A percentile compares a stretch with the other conserved stretches of the same genome.
Conservation (phyloP, 2,888 invertebrate genomes). For the Orchesellides sinensis region DNA sequence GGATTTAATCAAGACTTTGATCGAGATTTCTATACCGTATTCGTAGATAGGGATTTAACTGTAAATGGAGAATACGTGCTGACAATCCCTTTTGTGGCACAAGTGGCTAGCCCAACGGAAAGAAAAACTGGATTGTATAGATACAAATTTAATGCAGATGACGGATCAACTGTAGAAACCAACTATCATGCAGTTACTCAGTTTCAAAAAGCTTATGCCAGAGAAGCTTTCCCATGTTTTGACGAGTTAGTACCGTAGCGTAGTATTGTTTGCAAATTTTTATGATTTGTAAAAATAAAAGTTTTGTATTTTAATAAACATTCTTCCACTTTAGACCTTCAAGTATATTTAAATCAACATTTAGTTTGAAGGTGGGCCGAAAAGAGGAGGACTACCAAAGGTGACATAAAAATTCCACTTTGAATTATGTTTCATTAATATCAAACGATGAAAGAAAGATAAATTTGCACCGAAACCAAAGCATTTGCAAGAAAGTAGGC, state of each 20-base stretch:
- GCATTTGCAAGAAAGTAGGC: background rate
- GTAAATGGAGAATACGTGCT: constrained; percentile 44
- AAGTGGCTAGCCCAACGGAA: constrained; percentile 20
- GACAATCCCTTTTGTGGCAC: constrained; percentile 51
- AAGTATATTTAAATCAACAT: constrained; percentile 51
- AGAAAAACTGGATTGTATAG: constrained; percentile 44
- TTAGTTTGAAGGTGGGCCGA: constrained; percentile 64
- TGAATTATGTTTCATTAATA: background rate
- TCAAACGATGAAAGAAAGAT: background rate
- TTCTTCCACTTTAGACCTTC: too few relatives aligned
- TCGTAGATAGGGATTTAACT: constrained; percentile 24
- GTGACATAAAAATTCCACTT: constrained; percentile 16
- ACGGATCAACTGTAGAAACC: background rate
- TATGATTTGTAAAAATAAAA: too few relatives aligned
- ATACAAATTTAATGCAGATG: constrained; percentile 27
- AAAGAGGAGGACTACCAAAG: constrained; percentile 30
- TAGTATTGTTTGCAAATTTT: background rate
- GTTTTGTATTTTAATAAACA: too few relatives aligned
- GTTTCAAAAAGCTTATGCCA: constrained; percentile 62
- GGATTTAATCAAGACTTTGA: constrained; percentile 25
- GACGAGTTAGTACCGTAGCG: constrained; percentile 58
- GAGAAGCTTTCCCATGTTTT: constrained; percentile 68
- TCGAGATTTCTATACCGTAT: constrained; percentile 27
- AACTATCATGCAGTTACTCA: constrained; percentile 65
- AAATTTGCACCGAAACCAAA: too few relatives aligned